Evolutionary conservation across 2,113 vertebrate genomes (phyloP).

Genomic region (Macrotis lagotis): DNA sequence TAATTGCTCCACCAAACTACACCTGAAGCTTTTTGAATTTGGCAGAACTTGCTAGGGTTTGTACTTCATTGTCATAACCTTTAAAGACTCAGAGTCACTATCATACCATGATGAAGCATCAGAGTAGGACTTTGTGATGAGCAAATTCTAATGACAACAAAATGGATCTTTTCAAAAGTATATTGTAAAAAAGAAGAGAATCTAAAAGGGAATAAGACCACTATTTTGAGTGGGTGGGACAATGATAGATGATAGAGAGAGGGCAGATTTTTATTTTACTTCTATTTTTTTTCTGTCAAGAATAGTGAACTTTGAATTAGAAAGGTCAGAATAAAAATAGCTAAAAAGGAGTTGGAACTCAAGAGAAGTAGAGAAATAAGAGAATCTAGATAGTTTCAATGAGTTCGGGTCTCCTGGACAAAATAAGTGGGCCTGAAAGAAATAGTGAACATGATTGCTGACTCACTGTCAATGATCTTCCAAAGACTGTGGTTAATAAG

Average conservation of each 20-base stretch:
- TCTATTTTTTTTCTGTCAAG: background rate
- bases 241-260: background rate
- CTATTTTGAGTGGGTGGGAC: background rate
- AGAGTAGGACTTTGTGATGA: background rate
- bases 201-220: background rate
- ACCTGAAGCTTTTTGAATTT: background rate
- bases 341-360: background rate
- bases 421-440: background rate
- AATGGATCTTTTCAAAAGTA: background rate
- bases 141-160: background rate
- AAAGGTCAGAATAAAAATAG: background rate
- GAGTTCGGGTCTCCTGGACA: background rate
- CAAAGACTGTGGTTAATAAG: background rate
- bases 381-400: background rate
- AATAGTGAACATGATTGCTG: background rate
- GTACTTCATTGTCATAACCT: background rate
- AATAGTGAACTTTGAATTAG: background rate
- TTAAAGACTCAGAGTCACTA: background rate
- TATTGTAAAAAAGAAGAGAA: background rate
- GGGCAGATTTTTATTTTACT: background rate
- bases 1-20: background rate
- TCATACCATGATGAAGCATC: background rate
- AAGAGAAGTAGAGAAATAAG: background rate
- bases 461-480: background rate
- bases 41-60: background rate